Evolutionary conservation across 1,140 invertebrate species (phyloP), one percentile per base, ranked within the genome.

Genomic region (Cyrtorhinus lividipennis): DNA sequence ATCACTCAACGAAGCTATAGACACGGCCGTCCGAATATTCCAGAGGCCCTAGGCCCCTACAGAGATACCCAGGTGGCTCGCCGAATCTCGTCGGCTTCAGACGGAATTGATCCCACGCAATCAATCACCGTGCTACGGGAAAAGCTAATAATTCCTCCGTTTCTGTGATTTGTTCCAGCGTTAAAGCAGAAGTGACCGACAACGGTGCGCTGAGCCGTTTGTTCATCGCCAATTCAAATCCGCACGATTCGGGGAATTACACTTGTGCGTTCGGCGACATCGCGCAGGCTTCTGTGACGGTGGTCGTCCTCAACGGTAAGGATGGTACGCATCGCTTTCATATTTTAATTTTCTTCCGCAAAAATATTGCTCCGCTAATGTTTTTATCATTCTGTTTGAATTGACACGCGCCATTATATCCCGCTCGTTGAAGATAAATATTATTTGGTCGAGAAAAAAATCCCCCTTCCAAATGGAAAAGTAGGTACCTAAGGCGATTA

Each of bases 241-340:
- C 82, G 66, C 81, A 83, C 67, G 88, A 92, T 71, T 88, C 87
- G n/a, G 88, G 88, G 23, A 90, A 90, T 72, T 92, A 91, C 72
- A 87, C 85, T 58, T 92, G 88, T 69, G 81, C 84, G 22, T 74
- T 90, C 61, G 83, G 84, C 45, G 86, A 88, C 65, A 81, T 87
- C 61, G 86, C 87, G 10, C 80, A 82, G 24, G 85, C 86, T 57
- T 79, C 76, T 27, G 85, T 91, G 61, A 80, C 83, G 64, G 86
- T 92, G 25, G 88, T 90, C 73, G 86, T 92, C 53, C 77, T 90
- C 59, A 90, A 87, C 78, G 87, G 87, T 90, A 75, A 78, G 20
- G 48, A 53, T 53, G 48, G 48, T 53, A 53, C 10, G 76, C 5
- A 38, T 8, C 30, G 5, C 15, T 8, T 38, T 38, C 72, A 24